A percentile compares a stretch with the other conserved stretches of the same genome.
Conservation (phyloP, 2,797 vertebrate species). For the Microctenopoma stevenorrisi region DNA sequence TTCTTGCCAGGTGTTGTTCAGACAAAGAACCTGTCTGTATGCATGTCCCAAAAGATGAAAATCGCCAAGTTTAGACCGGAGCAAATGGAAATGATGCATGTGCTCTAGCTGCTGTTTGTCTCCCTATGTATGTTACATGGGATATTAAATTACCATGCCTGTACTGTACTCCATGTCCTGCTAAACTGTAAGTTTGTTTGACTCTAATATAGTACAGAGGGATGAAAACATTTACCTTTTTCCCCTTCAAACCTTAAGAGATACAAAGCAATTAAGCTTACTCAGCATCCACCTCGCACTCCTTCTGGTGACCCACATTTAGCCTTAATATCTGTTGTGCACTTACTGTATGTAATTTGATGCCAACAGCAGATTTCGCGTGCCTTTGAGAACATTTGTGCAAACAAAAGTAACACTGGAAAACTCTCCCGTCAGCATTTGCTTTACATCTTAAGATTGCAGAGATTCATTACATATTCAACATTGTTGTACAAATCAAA, state of each 20-base stretch:
- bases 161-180: not conserved
- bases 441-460: slow-evolving; percentile 10
- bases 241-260: slow-evolving; percentile 40
- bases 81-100: slow-evolving; percentile 58
- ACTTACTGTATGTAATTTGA: slow-evolving; percentile 47
- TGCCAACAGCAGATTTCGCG: slow-evolving; percentile 55
- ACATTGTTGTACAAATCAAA: slow-evolving; percentile 40
- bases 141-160: slow-evolving; percentile 28
- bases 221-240: slow-evolving; percentile 11
- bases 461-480: slow-evolving; percentile 33
- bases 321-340: slow-evolving; percentile 55
- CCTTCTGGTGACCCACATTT: slow-evolving; percentile 68
- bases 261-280: slow-evolving; percentile 65
- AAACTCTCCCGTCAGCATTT: slow-evolving; percentile 59
- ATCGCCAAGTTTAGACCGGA: slow-evolving; percentile 64
- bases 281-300: slow-evolving; percentile 54
- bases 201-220: slow-evolving; percentile 1
- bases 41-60: slow-evolving; percentile 68
- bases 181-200: slow-evolving; percentile 25
- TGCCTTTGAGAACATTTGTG: slow-evolving; percentile 51
- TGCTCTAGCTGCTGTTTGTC: slow-evolving; percentile 55
- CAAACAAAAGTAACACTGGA: slow-evolving; percentile 43
- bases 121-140: slow-evolving; percentile 28
- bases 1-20: slow-evolving; percentile 65
- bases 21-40: slow-evolving; percentile 46